Evolutionary conservation across 92 coral and sea anemone species (phyloP), one percentile per base, ranked within the genome.

Genomic region (Phymanthus crucifer): DNA sequence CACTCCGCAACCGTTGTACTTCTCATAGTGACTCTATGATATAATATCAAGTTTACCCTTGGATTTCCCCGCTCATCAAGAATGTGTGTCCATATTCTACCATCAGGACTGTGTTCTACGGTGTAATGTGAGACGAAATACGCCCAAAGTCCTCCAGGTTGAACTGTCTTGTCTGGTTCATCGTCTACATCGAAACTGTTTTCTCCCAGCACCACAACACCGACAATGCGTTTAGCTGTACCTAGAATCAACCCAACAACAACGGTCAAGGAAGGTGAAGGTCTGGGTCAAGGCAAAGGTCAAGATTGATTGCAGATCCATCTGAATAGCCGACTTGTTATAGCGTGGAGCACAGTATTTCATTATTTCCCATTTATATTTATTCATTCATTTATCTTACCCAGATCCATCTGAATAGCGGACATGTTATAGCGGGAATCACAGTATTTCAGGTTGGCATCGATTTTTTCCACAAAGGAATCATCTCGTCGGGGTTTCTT

Each of bases 91-190:
- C 97, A 92, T n/a, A 92, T 83, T 5, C 97, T 71, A 9, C 90
- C 91, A 71, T 92, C 97, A 45, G 97, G 97, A 68, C 97, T 87
- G 64, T 76, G 84, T 81, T 87, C 91, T 12, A 92, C 91, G 19
- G 88, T 87, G 84, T 92, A 92, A 68, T 91, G 96, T 14, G 96
- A 89, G 0, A 88, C 91, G 17, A 34, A 61, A 14, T 37, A 38
- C 3, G 50, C 77, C 96, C 96, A 91, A 8, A 85, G 83, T 12
- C 36, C 77, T 32, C 38, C 76, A 45, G 77, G 21, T 33, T 18
- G 9, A 7, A 47, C 80, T 0, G 32, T 56, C 23, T 29, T 81
- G 21, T 81, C 85, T 11, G 35, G 56, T n/a, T 79, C 88, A 4
- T 27, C 10, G 38, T 54, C 34, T 16, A 29, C 11, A 1, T 19